A percentile compares a stretch with the other conserved stretches of the same genome.
These are phyloP conservation scores for Drosophila tanythrix DNA, from an alignment of 2,888 invertebrate species.

Conservation along the genomic window DNA sequence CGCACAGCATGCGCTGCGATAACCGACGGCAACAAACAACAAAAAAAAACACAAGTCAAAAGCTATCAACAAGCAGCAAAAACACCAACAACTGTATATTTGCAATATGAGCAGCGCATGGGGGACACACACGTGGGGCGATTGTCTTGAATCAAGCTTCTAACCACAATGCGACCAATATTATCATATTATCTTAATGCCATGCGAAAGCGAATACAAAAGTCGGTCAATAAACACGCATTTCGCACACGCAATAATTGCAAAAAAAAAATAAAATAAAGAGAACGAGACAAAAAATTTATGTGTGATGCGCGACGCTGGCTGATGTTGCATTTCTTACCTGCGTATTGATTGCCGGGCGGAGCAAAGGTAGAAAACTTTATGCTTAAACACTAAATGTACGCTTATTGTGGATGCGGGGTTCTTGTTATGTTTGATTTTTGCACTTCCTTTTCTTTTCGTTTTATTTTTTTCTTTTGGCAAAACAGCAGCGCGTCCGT, in stretches of 20 bases:
- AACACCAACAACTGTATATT: conserved; percentile 38
- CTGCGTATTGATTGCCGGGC: conserved; percentile 52
- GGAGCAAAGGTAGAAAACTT: conserved; percentile 47
- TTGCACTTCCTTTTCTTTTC: conserved; percentile 21
- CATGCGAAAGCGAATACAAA: conserved; percentile 45
- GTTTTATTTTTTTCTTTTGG: conserved; percentile 41
- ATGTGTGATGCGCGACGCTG: conserved; percentile 29
- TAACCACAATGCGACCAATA: conserved; percentile 72
- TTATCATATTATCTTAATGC: conserved; percentile 29
- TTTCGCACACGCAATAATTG: conserved; percentile 42
- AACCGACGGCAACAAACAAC: conserved; percentile 21
- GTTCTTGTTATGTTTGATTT: conserved; percentile 26
- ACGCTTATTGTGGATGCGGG: conserved; percentile 24
- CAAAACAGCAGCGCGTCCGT: conserved; percentile 59
- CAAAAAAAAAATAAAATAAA: conserved; percentile 15
- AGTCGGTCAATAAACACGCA: conserved; percentile 52
- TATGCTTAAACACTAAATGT: conserved; percentile 66
- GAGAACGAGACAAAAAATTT: not conserved
- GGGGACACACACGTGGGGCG: conserved; percentile 45
- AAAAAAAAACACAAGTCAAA: conserved; percentile 39
- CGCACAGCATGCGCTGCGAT: conserved; percentile 37
- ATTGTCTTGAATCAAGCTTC: conserved; percentile 41
- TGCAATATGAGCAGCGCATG: conserved; percentile 50
- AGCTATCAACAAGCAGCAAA: conserved; percentile 63
- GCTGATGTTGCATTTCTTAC: conserved; percentile 42